phyloP scores from a whole-genome alignment of 2,113 vertebrate species.

The Guaruba guarouba region DNA sequence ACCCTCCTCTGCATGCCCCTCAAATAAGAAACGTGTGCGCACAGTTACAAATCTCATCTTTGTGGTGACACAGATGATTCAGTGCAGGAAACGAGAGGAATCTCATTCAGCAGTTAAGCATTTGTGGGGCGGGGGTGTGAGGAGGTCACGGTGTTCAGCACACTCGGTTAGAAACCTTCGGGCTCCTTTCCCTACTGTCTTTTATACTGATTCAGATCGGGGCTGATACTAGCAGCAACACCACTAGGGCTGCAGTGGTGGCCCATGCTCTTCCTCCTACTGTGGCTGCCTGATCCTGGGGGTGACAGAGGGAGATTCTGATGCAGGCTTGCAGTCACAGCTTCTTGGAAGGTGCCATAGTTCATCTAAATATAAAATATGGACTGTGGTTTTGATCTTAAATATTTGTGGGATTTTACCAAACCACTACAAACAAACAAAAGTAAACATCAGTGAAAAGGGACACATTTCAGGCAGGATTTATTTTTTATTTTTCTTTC shows the following conservation, averaged over 20 bases:
- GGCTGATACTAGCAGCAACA: not conserved
- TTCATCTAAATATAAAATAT: conserved; percentile 28
- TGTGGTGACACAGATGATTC: conserved; percentile 66
- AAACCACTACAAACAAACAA: conserved; percentile 56
- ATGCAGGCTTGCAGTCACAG: not conserved
- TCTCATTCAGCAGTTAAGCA: conserved; percentile 43
- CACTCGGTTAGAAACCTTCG: not conserved
- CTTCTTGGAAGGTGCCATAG: not conserved
- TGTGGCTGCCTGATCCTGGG: conserved; percentile 43
- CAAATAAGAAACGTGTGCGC: conserved; percentile 40
- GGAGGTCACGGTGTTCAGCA: conserved; percentile 14
- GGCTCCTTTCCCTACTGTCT: not conserved
- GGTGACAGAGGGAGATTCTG: conserved; percentile 7
- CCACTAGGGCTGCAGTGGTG: conserved; percentile 40
- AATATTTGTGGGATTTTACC: conserved; percentile 51
- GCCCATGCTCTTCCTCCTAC: conserved; percentile 60
- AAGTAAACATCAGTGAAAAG: conserved; percentile 24
- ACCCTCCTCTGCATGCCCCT: conserved; percentile 9
- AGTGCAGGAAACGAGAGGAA: conserved; percentile 50
- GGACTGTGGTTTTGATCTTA: conserved; percentile 45
- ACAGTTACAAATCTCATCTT: conserved; percentile 54
- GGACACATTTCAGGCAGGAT: conserved; percentile 24
- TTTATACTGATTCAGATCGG: not conserved
- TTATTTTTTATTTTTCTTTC: not conserved
- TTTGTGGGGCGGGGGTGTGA: conserved; percentile 34